A percentile compares a stretch with the other conserved stretches of the same genome.
Conservation (phyloP, 2,113 vertebrate species). For the Oreocharis arfaki region DNA sequence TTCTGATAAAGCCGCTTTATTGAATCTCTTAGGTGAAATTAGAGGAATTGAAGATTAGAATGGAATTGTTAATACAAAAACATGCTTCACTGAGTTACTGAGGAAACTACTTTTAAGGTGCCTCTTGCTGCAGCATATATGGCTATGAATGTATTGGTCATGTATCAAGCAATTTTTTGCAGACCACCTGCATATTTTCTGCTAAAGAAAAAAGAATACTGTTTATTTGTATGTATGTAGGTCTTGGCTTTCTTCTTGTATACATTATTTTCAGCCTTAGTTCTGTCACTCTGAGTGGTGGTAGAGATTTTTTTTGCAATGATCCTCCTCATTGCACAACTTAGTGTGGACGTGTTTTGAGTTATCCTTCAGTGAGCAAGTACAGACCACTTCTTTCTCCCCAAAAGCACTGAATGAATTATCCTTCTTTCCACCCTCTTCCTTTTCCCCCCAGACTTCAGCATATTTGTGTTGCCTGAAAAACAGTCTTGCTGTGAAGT, state of each 20-base stretch:
- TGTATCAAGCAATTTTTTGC: neutral
- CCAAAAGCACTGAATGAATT: neutral
- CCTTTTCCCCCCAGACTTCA: neutral
- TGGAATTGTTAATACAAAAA: neutral
- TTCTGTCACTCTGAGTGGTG: neutral
- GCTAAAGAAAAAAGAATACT: neutral
- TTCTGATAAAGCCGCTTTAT: neutral
- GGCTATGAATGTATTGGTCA: neutral
- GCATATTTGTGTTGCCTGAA: neutral
- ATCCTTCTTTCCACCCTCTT: neutral
- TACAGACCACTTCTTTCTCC: neutral
- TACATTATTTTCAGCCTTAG: neutral
- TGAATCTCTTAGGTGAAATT: neutral
- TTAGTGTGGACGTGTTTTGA: neutral
- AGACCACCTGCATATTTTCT: neutral
- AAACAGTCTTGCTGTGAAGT: constrained; percentile 4
- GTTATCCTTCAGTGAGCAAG: neutral
- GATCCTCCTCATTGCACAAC: neutral
- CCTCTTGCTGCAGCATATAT: neutral
- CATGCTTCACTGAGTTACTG: neutral
- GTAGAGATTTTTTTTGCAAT: neutral
- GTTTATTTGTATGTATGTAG: neutral
- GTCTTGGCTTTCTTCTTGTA: neutral
- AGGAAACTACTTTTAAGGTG: neutral
- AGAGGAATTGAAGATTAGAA: neutral